Base-by-base conservation (phyloP, 2,888 invertebrate genomes). In the Mimumesa dahlbomi region DNA sequence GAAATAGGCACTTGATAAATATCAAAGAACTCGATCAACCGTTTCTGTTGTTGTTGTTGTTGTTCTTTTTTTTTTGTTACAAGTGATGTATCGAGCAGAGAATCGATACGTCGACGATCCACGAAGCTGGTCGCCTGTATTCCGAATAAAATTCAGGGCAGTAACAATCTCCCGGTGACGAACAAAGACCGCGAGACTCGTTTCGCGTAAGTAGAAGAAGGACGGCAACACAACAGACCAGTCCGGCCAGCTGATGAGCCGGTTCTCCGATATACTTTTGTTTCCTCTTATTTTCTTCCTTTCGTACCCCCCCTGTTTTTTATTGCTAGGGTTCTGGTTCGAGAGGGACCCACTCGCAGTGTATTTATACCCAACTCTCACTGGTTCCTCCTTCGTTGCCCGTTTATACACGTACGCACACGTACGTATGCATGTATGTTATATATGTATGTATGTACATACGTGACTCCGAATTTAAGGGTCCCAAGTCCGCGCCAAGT, bases 201-300 rank as follows among this genome's bases (percentile, higher is more conserved):
- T 36, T 59, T 49, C 45, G 50, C 34, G 19, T 5, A 19, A 25
- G 71, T 49, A 52, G 43, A 40, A 79, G 38, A 14, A 48, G 43
- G 70, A 74, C 56, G 25, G 36, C 81, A 79, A 84, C 80, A 85
- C 82, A 82, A 84, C 80, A 81, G 84, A 86, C 87, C 87, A 87
- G 87, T 87, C 80, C 81, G 75, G 75, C 87, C 87, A 88, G 87
- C 88, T 88, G 88, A 87, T 87, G 88, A 87, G 87, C 88, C 84
- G 88, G 87, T 88, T 88, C 85, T 84, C 77, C 83, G 82, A 85
- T 84, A 74, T 62, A 82, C 84, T 86, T 85, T 87, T 87, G 82
- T 85, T 87, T 87, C 81, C 75, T 82, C 82, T 84, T 84, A 82
- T 87, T 85, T 79, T 69, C 75, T 71, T 74, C 75, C 68, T 68